Evolutionary conservation across 2,888 invertebrate species (phyloP).

Genomic region (Sacculina carcini): DNA sequence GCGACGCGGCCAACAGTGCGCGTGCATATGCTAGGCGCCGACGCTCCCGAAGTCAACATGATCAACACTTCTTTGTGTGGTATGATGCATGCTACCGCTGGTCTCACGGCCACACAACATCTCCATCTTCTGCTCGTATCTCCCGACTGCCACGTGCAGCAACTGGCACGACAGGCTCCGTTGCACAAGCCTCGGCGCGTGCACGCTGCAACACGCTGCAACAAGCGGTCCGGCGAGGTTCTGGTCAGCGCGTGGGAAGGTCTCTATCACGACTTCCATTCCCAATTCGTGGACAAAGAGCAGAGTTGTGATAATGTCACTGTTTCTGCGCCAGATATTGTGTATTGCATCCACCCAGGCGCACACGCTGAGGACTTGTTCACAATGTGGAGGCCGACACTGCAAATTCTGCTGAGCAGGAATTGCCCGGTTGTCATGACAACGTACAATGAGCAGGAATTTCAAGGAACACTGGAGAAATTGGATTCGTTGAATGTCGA

Average conservation of each 20-base stretch:
- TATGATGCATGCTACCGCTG: neutral
- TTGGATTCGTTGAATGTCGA: conserved; percentile 1
- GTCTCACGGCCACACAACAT: neutral
- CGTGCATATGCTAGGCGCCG: conserved; percentile 12
- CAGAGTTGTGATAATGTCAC: too few species aligned
- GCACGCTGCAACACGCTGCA: neutral
- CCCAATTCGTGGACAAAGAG: neutral
- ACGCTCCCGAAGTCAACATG: conserved; percentile 10
- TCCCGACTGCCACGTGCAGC: conserved; percentile 7
- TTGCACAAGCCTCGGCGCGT: neutral
- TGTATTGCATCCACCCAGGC: conserved; percentile 12
- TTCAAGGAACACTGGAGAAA: conserved; percentile 7
- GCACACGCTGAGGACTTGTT: conserved; percentile 10
- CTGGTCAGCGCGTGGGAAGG: conserved; percentile 9
- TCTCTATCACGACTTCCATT: conserved; percentile 11
- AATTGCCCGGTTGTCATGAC: conserved; percentile 8
- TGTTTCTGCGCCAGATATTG: conserved; percentile 8
- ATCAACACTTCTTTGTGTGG: conserved; percentile 10
- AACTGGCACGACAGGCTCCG: conserved; percentile 7
- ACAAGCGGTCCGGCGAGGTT: neutral
- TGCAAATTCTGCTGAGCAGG: conserved; percentile 8
- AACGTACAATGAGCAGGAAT: conserved; percentile 11
- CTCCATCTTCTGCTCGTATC: conserved; percentile 1
- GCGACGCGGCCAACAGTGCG: conserved; percentile 3
- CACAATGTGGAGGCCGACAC: conserved; percentile 11